Evolutionary conservation across 2,113 vertebrate genomes (phyloP).

Genomic region (Nipponia nippon): DNA sequence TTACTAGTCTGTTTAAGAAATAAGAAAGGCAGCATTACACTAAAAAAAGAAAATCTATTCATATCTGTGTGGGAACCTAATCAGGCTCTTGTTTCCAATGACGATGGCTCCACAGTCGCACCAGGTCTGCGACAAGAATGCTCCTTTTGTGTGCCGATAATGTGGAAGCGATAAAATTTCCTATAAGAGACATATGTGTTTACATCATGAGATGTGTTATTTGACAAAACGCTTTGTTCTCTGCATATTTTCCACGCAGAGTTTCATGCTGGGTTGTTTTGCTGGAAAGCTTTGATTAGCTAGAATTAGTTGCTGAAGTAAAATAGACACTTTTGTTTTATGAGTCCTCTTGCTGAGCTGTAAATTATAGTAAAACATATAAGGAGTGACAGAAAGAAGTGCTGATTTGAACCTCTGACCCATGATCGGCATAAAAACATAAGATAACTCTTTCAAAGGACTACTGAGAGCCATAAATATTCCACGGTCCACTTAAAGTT

Average conservation of each 20-base stretch:
- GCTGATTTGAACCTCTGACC: slow-evolving; percentile 79
- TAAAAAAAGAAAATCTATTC: slow-evolving; percentile 81
- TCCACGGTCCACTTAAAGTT: slow-evolving; percentile 68
- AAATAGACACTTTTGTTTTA: slow-evolving; percentile 80
- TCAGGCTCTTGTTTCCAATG: slow-evolving; percentile 93
- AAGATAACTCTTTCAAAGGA: slow-evolving; percentile 77
- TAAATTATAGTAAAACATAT: slow-evolving; percentile 78
- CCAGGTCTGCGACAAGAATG: slow-evolving; percentile 87
- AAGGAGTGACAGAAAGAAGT: slow-evolving; percentile 76
- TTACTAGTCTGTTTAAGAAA: slow-evolving; percentile 87
- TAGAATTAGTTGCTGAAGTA: slow-evolving; percentile 78
- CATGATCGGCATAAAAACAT: slow-evolving; percentile 70
- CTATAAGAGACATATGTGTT: slow-evolving; percentile 88
- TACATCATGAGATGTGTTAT: slow-evolving; percentile 88
- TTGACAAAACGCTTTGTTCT: slow-evolving; percentile 89
- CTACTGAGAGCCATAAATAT: slow-evolving; percentile 73
- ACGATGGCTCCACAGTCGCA: slow-evolving; percentile 85
- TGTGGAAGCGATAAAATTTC: slow-evolving; percentile 91
- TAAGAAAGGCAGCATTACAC: slow-evolving; percentile 77
- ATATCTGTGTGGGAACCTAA: slow-evolving; percentile 96
- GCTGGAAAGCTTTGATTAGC: slow-evolving; percentile 79
- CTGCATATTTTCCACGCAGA: slow-evolving; percentile 75
- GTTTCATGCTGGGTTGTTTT: slow-evolving; percentile 79
- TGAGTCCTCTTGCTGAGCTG: slow-evolving; percentile 74
- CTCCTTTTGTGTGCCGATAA: slow-evolving; percentile 86